These are phyloP conservation scores for Coendou prehensilis DNA, from an alignment of 2,797 vertebrate genomes.

Conservation along the genomic window DNA sequence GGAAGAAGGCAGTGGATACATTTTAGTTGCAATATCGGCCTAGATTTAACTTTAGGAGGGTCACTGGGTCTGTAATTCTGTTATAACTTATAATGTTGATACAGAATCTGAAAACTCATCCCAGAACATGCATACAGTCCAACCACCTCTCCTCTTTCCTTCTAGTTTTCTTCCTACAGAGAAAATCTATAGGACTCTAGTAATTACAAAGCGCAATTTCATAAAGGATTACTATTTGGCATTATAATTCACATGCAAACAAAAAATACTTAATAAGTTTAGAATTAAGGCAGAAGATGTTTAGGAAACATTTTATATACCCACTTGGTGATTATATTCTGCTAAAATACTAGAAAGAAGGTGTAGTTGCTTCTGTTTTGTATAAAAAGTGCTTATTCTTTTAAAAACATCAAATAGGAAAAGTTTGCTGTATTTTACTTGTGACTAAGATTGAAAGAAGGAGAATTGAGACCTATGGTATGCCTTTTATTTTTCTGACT, in stretches of 20 bases:
- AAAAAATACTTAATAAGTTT: conserved; percentile 42
- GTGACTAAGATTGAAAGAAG: not conserved
- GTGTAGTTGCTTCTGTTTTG: not conserved
- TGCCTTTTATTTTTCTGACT: not conserved
- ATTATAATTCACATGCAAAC: conserved; percentile 73
- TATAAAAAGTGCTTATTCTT: not conserved
- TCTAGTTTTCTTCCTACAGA: conserved; percentile 60
- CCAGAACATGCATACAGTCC: conserved; percentile 52
- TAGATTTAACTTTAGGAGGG: conserved; percentile 65
- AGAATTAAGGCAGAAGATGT: not conserved
- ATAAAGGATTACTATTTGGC: conserved; percentile 57
- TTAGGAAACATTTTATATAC: not conserved
- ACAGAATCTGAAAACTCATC: conserved; percentile 44
- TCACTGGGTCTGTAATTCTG: conserved; percentile 39
- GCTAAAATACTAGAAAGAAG: not conserved
- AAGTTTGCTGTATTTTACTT: not conserved
- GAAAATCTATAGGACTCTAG: conserved; percentile 68
- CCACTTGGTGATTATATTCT: not conserved
- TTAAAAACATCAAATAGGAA: not conserved
- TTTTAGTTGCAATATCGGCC: conserved; percentile 11
- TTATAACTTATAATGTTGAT: not conserved
- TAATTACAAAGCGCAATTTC: conserved; percentile 38
- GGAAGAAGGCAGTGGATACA: conserved; percentile 68
- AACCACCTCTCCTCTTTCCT: not conserved
- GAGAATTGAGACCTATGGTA: not conserved